Percentiles rank a stretch among this genome's conserved stretches.
Evolutionary conservation across 2,888 invertebrate species (phyloP).

Genomic region (Bugula neritina): DNA sequence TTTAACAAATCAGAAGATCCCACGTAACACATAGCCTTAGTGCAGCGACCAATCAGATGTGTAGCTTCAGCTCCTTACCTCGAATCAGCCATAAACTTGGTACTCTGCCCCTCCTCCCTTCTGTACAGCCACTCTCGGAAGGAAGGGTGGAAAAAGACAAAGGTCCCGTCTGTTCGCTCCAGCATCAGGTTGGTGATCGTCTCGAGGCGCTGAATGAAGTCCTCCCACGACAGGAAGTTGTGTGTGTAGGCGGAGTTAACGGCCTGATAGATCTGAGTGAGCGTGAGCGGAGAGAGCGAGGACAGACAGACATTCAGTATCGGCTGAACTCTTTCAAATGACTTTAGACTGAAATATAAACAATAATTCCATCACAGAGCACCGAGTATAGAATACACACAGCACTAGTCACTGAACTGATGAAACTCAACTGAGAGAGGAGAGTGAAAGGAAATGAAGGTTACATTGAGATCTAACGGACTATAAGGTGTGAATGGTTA

Average conservation of each 20-base stretch:
- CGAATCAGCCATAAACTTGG: slow-evolving; percentile 87
- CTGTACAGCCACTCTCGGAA: slow-evolving; percentile 94
- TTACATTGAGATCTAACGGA: too few relatives aligned
- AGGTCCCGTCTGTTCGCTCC: slow-evolving; percentile 82
- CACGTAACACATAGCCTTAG: too few relatives aligned
- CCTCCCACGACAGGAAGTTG: slow-evolving; percentile 78
- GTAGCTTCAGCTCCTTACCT: slow-evolving; percentile 51
- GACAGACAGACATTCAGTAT: slow-evolving; percentile 85
- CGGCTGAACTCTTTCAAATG: slow-evolving; percentile 76
- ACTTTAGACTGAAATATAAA: slow-evolving; percentile 58
- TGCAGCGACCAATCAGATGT: too few relatives aligned
- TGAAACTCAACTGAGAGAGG: too few relatives aligned
- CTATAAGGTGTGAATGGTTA: too few relatives aligned
- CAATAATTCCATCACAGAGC: not conserved
- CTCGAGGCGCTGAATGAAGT: slow-evolving; percentile 81
- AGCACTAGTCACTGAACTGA: too few relatives aligned
- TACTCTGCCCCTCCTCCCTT: slow-evolving; percentile 64
- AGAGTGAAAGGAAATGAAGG: too few relatives aligned
- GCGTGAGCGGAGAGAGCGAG: slow-evolving; percentile 80
- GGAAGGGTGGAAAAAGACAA: slow-evolving; percentile 95
- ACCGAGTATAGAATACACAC: not conserved
- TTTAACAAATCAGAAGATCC: too few relatives aligned
- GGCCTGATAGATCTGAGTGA: slow-evolving; percentile 85
- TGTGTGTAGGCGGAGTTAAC: slow-evolving; percentile 78
- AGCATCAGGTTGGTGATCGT: slow-evolving; percentile 79